A percentile compares a stretch with the other conserved stretches of the same genome.
Evolutionary conservation across 2,113 vertebrate genomes (phyloP).

Genomic region (Anarrhichthys ocellatus): DNA sequence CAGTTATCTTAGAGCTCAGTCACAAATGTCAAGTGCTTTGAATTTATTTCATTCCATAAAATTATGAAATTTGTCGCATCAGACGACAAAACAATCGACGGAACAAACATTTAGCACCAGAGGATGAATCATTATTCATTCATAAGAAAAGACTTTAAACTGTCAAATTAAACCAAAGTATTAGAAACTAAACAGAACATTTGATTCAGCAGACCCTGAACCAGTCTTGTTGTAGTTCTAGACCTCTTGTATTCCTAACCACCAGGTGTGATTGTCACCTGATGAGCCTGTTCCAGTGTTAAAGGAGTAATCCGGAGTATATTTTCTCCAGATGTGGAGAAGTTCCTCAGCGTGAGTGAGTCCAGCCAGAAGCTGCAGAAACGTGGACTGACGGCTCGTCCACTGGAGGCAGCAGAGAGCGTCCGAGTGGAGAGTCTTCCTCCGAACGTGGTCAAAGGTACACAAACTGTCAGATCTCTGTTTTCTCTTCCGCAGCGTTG

Average conservation of each 20-base stretch:
- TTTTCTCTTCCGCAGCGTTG: neutral
- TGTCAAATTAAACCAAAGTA: neutral
- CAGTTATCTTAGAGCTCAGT: neutral
- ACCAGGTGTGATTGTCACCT: neutral
- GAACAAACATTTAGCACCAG: neutral
- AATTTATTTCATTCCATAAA: neutral
- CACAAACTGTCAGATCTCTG: neutral
- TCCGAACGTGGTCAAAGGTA: constrained; percentile 59
- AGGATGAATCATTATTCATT: neutral
- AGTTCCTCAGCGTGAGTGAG: constrained; percentile 76
- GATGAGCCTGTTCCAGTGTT: neutral
- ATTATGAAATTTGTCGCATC: neutral
- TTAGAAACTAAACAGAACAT: too few species aligned
- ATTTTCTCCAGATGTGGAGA: constrained; percentile 75
- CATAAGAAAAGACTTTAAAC: neutral
- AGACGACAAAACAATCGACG: neutral
- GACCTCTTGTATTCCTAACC: neutral
- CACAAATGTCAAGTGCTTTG: neutral
- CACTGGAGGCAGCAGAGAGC: constrained; percentile 81
- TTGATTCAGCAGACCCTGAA: neutral
- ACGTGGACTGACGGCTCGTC: constrained; percentile 72
- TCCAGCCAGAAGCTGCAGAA: constrained; percentile 62
- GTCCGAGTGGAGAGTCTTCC: constrained; percentile 87
- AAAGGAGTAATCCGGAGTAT: neutral
- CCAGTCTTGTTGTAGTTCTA: neutral